Evolutionary conservation across 1,140 invertebrate genomes (phyloP).

Genomic region (Lerema accius): DNA sequence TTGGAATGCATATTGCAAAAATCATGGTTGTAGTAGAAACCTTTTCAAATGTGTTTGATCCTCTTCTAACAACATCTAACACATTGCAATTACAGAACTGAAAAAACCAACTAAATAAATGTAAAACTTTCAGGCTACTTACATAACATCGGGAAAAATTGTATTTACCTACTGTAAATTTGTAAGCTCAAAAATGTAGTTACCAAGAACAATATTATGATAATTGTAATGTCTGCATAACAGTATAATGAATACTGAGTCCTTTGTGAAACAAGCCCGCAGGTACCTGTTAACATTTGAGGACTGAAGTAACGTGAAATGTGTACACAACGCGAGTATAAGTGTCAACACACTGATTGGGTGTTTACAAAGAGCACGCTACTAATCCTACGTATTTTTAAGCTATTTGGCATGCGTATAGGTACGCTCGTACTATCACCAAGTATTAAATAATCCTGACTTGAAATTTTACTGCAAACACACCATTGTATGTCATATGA

Average conservation of each 20-base stretch:
- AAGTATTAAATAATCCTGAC: not conserved
- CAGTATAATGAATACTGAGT: not conserved
- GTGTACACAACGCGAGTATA: constrained; percentile 42
- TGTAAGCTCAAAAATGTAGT: too few relatives aligned
- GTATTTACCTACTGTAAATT: too few relatives aligned
- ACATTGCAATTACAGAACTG: too few relatives aligned
- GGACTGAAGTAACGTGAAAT: constrained; percentile 37
- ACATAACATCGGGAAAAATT: too few relatives aligned
- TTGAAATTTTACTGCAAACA: not conserved
- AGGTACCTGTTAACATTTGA: constrained; percentile 39
- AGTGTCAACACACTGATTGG: constrained; percentile 42
- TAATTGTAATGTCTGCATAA: too few relatives aligned
- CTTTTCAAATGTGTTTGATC: too few relatives aligned
- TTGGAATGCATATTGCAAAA: too few relatives aligned
- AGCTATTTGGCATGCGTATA: constrained; percentile 36
- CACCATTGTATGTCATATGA: not conserved
- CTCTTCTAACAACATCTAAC: too few relatives aligned
- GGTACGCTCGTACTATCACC: constrained; percentile 9
- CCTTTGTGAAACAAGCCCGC: not conserved
- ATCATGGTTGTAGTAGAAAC: too few relatives aligned
- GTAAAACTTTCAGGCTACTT: too few relatives aligned
- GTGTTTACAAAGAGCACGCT: constrained; percentile 41
- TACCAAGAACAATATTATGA: too few relatives aligned
- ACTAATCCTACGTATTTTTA: constrained; percentile 44
- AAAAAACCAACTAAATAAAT: too few relatives aligned